phyloP scores from a whole-genome alignment of 92 coral and sea anemone species.

The Metridium senile region DNA sequence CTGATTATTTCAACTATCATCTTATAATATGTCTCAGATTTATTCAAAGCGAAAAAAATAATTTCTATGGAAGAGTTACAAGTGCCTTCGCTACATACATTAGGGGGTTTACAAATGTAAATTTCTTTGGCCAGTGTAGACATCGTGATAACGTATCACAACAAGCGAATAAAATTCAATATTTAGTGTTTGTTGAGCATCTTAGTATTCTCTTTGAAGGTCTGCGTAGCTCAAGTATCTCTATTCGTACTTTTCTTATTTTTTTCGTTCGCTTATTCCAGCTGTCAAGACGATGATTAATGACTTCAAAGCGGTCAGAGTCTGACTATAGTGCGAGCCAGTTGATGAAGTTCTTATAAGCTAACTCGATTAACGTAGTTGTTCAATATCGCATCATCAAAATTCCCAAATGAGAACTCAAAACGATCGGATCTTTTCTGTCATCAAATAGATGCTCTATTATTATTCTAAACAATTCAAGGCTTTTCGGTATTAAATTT shows the following conservation, averaged over 20 bases:
- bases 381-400: conserved; percentile 25
- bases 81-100: neutral
- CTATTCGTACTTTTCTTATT: conserved; percentile 5
- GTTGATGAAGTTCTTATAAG: conserved; percentile 17
- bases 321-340: neutral
- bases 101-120: conserved; percentile 18
- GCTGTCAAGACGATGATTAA: conserved; percentile 46
- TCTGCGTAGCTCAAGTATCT: conserved; percentile 12
- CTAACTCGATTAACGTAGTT: conserved; percentile 30
- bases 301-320: conserved; percentile 23
- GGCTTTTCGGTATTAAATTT: conserved; percentile 31
- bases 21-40: conserved; percentile 17
- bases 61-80: neutral
- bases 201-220: conserved; percentile 33
- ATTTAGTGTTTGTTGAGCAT: conserved; percentile 24
- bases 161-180: conserved; percentile 30
- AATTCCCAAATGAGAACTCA: conserved; percentile 30
- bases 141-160: conserved; percentile 32
- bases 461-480: conserved; percentile 34
- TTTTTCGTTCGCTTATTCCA: conserved; percentile 20
- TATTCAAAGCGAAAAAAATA: conserved; percentile 15
- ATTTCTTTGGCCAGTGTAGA: conserved; percentile 20
- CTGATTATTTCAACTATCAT: conserved; percentile 1
- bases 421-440: conserved; percentile 33
- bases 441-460: conserved; percentile 34